phyloP scores from a whole-genome alignment of 2,113 vertebrate genomes.

The Corythornis vintsioides region DNA sequence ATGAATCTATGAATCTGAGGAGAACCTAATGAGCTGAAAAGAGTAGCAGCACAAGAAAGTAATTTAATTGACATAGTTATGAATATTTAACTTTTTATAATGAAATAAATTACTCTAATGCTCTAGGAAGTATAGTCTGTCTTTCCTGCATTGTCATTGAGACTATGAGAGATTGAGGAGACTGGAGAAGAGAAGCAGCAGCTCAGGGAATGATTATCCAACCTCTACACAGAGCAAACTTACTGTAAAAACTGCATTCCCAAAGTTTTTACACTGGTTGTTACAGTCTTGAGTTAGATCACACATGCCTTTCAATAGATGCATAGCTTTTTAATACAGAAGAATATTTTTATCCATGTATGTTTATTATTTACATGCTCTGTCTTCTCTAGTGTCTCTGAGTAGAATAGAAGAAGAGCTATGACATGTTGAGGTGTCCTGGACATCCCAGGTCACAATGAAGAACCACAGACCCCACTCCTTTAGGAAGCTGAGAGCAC shows the following conservation, averaged over 20 bases:
- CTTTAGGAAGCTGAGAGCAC: background rate
- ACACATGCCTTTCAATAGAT: background rate
- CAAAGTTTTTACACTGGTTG: conserved; percentile 9
- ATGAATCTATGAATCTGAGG: background rate
- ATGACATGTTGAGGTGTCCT: background rate
- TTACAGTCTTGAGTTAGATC: conserved; percentile 28
- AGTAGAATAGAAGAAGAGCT: background rate
- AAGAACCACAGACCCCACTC: background rate
- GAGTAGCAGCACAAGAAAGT: conserved; percentile 58
- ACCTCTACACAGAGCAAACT: conserved; percentile 5
- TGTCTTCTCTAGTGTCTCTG: background rate
- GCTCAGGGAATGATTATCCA: conserved; percentile 25
- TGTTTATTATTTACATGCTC: background rate
- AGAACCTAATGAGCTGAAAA: conserved; percentile 48
- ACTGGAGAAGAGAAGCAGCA: background rate
- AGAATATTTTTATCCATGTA: background rate
- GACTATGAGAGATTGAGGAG: background rate
- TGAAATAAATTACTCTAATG: conserved; percentile 50
- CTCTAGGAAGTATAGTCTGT: conserved; percentile 26
- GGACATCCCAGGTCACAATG: background rate
- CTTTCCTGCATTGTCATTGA: conserved; percentile 18
- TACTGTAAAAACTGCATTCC: conserved; percentile 56
- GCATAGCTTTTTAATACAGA: conserved; percentile 10
- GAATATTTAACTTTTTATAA: conserved; percentile 74
- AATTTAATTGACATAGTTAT: conserved; percentile 61